Evolutionary conservation across 2,113 vertebrate genomes (phyloP).

Genomic region (Heteronetta atricapilla): DNA sequence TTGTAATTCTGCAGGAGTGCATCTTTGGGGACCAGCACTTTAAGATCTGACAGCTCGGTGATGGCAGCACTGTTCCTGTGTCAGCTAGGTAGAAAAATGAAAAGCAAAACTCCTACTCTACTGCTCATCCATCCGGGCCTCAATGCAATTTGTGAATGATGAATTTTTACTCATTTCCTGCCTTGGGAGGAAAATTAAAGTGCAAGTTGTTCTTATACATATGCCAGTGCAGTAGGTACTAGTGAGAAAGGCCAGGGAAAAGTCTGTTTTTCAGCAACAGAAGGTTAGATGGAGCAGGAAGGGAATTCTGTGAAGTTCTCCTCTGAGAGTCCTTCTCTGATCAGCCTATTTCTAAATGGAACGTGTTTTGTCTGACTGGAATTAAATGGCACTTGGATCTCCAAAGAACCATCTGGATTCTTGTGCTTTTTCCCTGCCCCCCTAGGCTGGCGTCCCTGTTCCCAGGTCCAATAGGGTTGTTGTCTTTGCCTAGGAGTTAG

Average conservation of each 20-base stretch:
- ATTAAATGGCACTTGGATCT: background rate
- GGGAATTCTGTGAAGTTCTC: background rate
- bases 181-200: background rate
- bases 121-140: background rate
- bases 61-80: background rate
- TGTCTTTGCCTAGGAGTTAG: background rate
- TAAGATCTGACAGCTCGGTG: background rate
- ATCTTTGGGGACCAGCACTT: background rate
- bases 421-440: background rate
- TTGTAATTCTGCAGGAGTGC: background rate
- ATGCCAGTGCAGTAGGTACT: background rate
- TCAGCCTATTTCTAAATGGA: background rate
- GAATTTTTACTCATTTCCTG: background rate
- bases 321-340: background rate
- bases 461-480: background rate
- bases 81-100: background rate
- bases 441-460: background rate
- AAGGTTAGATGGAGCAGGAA: background rate
- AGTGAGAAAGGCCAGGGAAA: background rate
- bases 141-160: background rate
- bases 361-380: background rate
- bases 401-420: background rate
- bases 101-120: background rate
- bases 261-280: background rate
- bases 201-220: background rate